Evolutionary conservation across 2,888 invertebrate genomes (phyloP).

Genomic region (Brachypalpus laphriformis): DNA sequence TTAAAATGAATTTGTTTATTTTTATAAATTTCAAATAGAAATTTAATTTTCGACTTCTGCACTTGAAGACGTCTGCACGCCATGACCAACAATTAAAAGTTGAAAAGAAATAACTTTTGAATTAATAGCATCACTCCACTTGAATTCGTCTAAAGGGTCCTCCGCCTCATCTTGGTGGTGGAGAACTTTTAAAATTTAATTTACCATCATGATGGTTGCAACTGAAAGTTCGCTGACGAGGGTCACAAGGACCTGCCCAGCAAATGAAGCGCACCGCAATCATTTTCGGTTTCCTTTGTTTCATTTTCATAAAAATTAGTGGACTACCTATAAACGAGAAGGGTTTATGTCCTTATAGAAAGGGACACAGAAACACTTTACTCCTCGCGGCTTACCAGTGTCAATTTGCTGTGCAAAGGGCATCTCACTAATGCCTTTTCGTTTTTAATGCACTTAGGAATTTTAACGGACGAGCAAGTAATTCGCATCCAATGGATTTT

Average conservation of each 20-base stretch:
- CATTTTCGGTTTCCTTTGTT: conserved; percentile 37
- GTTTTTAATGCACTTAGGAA: conserved; percentile 7
- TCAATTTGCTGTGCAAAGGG: background rate
- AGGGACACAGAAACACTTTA: background rate
- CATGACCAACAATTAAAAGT: background rate
- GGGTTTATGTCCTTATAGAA: conserved; percentile 2
- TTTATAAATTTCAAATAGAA: background rate
- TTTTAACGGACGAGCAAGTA: background rate
- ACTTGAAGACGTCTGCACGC: background rate
- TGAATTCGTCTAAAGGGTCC: background rate
- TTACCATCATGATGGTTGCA: conserved; percentile 35
- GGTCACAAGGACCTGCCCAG: conserved; percentile 9
- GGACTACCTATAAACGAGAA: conserved; percentile 5
- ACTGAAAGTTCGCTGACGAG: conserved; percentile 32
- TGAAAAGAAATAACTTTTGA: background rate
- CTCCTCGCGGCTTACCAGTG: background rate
- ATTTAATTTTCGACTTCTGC: background rate
- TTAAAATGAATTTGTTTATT: background rate
- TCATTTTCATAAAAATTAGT: conserved; percentile 32
- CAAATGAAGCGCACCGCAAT: conserved; percentile 22
- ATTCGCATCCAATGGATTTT: background rate
- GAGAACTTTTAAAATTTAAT: conserved; percentile 24
- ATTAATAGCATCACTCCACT: background rate
- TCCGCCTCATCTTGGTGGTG: background rate
- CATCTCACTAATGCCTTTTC: background rate